Base-by-base conservation (phyloP, 2,797 vertebrate genomes). In the Bradypodion pumilum region DNA sequence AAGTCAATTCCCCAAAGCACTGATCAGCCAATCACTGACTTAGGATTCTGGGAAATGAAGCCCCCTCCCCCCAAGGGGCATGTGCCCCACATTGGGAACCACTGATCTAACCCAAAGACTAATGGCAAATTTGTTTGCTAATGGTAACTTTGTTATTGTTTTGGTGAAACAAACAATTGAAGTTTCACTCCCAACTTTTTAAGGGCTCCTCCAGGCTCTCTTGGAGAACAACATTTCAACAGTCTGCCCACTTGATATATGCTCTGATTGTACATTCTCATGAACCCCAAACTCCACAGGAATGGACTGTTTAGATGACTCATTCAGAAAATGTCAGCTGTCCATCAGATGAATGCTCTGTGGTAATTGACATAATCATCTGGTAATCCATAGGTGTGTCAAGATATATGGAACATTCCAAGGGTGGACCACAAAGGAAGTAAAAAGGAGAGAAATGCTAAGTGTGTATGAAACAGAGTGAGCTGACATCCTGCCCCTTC, bases 291-390 rank as follows among this genome's bases (percentile, higher is more conserved):
- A 87, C 16, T 46, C 65, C 74, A 59, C 8, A 37, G 19, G 1
- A 12, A 19, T 0, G 42, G 52, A 27, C 1, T 66, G 23, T n/a
- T 44, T 10, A 27, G 27, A 82, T 5, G 59, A 82, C 65, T 8
- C 9, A 46, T 9, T 2, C 9, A 37, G 78, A 40, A 81, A 83
- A 81, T 83, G 35, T 83, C 56, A 91, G 81, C 21, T 74, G 80
- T 8, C 86, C 85, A 82, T 75, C 73, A 86, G 66, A 63, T 0
- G 0, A 78, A 63, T 16, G 7, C 0, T 1, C 46, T 60, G 68
- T 85, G 87, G 37, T 90, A 0, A 82, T 89, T 89, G 59, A 75
- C 29, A 16, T 35, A 32, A 78, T 89, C 91, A 90, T 90, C 91
- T 86, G 92, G 84, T 85, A 82, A 70, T 62, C 78, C 29, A n/a